phyloP scores from a whole-genome alignment of 2,888 invertebrate genomes.

The Aethes cnicana region DNA sequence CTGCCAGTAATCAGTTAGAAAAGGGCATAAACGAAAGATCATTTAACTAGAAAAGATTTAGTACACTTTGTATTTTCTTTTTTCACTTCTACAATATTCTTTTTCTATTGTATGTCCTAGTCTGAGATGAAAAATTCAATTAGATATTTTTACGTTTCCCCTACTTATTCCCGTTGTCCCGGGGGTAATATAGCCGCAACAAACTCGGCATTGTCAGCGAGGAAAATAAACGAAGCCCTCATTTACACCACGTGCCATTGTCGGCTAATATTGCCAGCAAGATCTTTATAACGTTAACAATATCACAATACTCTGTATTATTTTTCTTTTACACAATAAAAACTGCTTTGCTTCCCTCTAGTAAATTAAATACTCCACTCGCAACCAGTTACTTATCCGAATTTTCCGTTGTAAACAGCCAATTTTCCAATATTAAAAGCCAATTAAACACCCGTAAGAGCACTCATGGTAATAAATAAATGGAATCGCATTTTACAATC shows the following conservation, averaged over 20 bases:
- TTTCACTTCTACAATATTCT: constrained; percentile 16
- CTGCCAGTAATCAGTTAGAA: too few species aligned
- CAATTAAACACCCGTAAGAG: constrained; percentile 7
- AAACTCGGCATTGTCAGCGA: constrained; percentile 38
- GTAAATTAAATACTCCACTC: too few species aligned
- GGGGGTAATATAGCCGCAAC: constrained; percentile 50
- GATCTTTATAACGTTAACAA: constrained; percentile 32
- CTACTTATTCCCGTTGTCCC: constrained; percentile 51
- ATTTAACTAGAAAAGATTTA: background rate
- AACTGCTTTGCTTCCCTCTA: background rate
- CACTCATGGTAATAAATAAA: constrained; percentile 19
- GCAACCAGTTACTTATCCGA: too few species aligned
- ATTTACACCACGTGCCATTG: constrained; percentile 59
- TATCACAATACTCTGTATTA: constrained; percentile 3
- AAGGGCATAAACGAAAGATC: too few species aligned
- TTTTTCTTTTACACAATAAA: constrained; percentile 10
- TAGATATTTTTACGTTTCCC: constrained; percentile 57
- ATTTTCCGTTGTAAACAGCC: background rate
- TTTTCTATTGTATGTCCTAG: constrained; percentile 7
- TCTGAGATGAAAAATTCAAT: constrained; percentile 67
- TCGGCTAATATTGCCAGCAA: constrained; percentile 53
- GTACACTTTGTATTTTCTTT: background rate
- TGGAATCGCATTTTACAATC: constrained; percentile 28
- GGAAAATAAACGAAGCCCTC: constrained; percentile 51
- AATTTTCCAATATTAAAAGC: constrained; percentile 9